Evolutionary conservation across 2,797 vertebrate species (phyloP), one percentile per base, ranked within the genome.

Genomic region (Melopsittacus undulatus): DNA sequence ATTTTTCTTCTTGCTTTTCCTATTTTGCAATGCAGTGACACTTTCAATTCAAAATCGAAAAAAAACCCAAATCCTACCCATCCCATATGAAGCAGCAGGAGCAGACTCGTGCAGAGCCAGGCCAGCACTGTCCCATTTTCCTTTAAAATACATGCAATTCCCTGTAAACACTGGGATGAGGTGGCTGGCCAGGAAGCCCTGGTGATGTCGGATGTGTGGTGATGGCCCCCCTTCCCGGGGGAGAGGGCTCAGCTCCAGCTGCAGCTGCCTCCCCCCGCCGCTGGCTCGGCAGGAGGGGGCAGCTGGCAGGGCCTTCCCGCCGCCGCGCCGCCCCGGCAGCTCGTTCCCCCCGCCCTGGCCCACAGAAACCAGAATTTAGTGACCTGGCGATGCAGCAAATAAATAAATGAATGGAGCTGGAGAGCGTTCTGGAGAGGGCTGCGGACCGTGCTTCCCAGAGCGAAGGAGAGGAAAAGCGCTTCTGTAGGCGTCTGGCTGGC

Each of bases 401-500:
- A 92, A 94, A 94, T 78, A 97, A 94, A 86, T 95, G 95, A 96
- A 86, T 87, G 91, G 90, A 95, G 87, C 91, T 95, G 89, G 91
- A 92, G 91, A 92, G 83, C 62, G 74, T 95, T 95, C 91, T 96
- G 95, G 95, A 97, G 94, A 83, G 77, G 87, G 45, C 87, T 83
- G 92, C 5, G 7, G 66, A 83, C 94, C 70, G 46, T 92, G 87
- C 92, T 96, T 96, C 92, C 91, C 91, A 63, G 63, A 86, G 91
- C 14, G 30, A 75, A 76, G 92, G 92, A 83, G 90, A 96, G 95
- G 91, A 96, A 96, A 96, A 94, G 91, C 45, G 74, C 91, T 96
- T 90, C 94, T 96, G 89, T 94, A 96, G 95, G 94, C 85, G 85
- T 97, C 96, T 96, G 96, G 91, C 95, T 95, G 94, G 95, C 95